Base-by-base conservation (phyloP, 2,888 invertebrate species). In the Spodoptera exigua region DNA sequence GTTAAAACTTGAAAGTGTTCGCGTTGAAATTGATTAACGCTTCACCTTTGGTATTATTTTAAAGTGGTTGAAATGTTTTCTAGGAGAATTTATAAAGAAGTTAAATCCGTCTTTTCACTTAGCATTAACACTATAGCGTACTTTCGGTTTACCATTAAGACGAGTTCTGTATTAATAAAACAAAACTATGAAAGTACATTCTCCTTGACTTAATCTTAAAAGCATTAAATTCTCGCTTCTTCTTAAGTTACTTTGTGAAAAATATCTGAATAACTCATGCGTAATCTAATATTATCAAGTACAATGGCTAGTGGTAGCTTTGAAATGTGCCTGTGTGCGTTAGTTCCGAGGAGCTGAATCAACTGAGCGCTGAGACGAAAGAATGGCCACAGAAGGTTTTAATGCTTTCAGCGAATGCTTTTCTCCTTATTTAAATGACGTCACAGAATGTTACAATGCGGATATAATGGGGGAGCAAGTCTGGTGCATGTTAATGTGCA, bases 371-470 rank as follows among this genome's bases (percentile, higher is more conserved):
- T 53, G 44, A 45, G 52, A 51, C 57, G 43, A 57, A 67, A 61
- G 62, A 64, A 70, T 64, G 45, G 54, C 57, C 40, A 46, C 66
- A 61, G 62, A 66, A 57, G 45, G 60, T 55, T 62, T 68, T 65
- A 70, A 73, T 65, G 68, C 73, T 70, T 68, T 61, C 57, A 61
- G 56, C 49, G 55, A 61, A 73, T 64, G 70, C 56, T 62, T 75
- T 69, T 60, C 65, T 54, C 49, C 49, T 65, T 61, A 66, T 70
- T 70, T 70, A 48, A 65, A 61, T 65, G 40, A 39, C 65, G 61
- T 57, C 65, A 40, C 44, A 49, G 46, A 61, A 47, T 66, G 40
- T 62, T 67, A 55, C 49, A 58, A 60, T 68, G 70, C 55, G 58
- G 54, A 51, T 68, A 54, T 65, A 68, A 74, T 71, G 46, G 59